Base-by-base conservation (phyloP, 1,140 invertebrate species). In the Pseudomyrmex cubaensis region DNA sequence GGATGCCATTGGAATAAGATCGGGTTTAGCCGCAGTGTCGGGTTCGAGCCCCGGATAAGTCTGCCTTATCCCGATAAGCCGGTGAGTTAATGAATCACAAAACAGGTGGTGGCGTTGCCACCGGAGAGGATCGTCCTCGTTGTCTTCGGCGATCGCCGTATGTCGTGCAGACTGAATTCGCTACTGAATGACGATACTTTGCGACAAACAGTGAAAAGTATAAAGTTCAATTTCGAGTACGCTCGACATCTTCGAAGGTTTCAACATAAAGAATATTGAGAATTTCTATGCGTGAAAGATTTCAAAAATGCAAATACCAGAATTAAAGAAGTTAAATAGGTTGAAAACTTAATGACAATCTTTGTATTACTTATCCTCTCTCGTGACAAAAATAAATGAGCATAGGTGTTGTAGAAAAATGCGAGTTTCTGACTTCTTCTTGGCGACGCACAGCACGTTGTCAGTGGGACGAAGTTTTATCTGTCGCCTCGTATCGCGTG, bases 1-100 rank as follows among this genome's bases (percentile, higher is more conserved):
- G 90, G 90, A 93, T 93, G 92, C 91, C 93, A 94, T 94, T 94
- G 93, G 92, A 94, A 94, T 94, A 94, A 94, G 93, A 94, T 94
- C 92, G 91, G 92, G 91, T 94, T 94, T 94, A 94, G 91, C 91
- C 92, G 92, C 92, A 92, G 90, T 93, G 93, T 94, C 92, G 93
- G 90, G 93, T 92, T 93, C 93, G 93, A 94, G 93, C 93, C 92
- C 92, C 89, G 91, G 93, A 93, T 94, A 94, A 94, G 93, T 94
- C 94, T 91, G 86, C 91, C 93, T 94, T 93, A 94, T 94, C 94
- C 93, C 93, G 93, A 94, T 94, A 94, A 94, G 93, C 94, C 93
- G 91, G 92, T 94, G 93, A 94, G 93, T 94, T 94, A 94, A 94
- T 94, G 94, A 94, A 94, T 94, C 94, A 94, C 93, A 94, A 94